Evolutionary conservation across 2,888 invertebrate genomes (phyloP).

Genomic region (Cheiracanthium punctorium): DNA sequence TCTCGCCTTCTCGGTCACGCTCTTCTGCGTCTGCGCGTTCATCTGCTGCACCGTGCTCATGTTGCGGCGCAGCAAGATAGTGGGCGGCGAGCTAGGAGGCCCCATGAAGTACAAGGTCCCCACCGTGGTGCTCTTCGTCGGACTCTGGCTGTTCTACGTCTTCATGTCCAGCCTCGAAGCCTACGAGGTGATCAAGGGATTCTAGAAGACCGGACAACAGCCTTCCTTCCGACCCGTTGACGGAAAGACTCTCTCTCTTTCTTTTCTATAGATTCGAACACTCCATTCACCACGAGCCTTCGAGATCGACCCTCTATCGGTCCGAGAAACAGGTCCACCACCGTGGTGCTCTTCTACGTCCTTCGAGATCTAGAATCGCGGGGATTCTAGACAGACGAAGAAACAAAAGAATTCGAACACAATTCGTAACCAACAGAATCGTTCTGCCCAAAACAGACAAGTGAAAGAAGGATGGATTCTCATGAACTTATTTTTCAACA

Average conservation of each 20-base stretch:
- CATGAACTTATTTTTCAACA: too few species aligned
- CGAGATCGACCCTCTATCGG: too few species aligned
- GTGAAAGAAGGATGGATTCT: too few species aligned
- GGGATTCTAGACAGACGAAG: too few species aligned
- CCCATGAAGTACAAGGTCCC: conserved; percentile 84
- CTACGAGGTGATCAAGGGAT: conserved; percentile 91
- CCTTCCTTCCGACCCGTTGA: conserved; percentile 93
- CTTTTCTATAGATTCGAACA: background rate
- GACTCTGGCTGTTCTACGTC: conserved; percentile 94
- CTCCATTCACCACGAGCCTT: too few species aligned
- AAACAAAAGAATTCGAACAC: too few species aligned
- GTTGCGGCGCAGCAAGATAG: conserved; percentile 83
- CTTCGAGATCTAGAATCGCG: too few species aligned
- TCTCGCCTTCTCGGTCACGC: conserved; percentile 96
- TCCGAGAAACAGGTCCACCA: too few species aligned
- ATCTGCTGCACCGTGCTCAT: conserved; percentile 88
- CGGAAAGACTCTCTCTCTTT: conserved; percentile 85
- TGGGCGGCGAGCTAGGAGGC: conserved; percentile 94
- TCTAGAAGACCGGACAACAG: conserved; percentile 81
- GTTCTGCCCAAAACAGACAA: too few species aligned
- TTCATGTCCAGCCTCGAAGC: conserved; percentile 94
- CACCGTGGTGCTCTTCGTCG: conserved; percentile 87
- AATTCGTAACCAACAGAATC: too few species aligned
- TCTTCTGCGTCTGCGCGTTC: conserved; percentile 93
- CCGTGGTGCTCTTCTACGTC: too few species aligned